These are phyloP conservation scores for Junonia oenone DNA, from an alignment of 2,888 invertebrate genomes.

Conservation along the genomic window DNA sequence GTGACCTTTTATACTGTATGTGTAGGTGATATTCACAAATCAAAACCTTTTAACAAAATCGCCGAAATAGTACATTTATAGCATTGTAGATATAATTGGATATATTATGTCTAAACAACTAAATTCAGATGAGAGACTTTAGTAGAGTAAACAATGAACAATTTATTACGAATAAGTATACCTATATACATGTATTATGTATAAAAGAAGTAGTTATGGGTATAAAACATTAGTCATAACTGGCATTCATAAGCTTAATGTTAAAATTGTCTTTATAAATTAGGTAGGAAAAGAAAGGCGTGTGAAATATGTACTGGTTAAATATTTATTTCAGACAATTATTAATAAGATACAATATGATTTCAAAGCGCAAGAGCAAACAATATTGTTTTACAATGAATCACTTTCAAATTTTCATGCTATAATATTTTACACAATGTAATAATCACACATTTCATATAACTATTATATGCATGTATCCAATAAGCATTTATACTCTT, in stretches of 20 bases:
- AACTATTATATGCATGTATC: conserved; percentile 39
- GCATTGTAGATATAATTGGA: not conserved
- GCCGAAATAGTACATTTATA: conserved; percentile 11
- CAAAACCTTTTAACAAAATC: conserved; percentile 2
- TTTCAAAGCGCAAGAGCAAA: conserved; percentile 67
- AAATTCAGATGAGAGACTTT: too few relatives aligned
- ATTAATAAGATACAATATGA: conserved; percentile 54
- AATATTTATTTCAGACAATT: conserved; percentile 74
- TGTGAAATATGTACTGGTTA: conserved; percentile 60
- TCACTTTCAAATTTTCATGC: conserved; percentile 52
- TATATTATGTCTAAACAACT: not conserved
- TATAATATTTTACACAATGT: conserved; percentile 55
- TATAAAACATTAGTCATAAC: not conserved
- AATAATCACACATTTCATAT: conserved; percentile 46
- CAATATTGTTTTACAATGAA: conserved; percentile 53
- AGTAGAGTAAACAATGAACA: too few relatives aligned
- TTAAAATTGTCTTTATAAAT: not conserved
- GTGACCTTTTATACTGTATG: conserved; percentile 2
- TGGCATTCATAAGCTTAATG: not conserved
- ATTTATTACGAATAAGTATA: too few relatives aligned
- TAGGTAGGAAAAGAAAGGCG: conserved; percentile 37
- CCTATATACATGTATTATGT: not conserved
- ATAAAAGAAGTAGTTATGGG: not conserved
- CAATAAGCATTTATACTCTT: conserved; percentile 53
- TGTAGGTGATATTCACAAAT: conserved; percentile 9